Base-by-base conservation (phyloP, 2,797 vertebrate species). In the Hephaestus fuliginosus region DNA sequence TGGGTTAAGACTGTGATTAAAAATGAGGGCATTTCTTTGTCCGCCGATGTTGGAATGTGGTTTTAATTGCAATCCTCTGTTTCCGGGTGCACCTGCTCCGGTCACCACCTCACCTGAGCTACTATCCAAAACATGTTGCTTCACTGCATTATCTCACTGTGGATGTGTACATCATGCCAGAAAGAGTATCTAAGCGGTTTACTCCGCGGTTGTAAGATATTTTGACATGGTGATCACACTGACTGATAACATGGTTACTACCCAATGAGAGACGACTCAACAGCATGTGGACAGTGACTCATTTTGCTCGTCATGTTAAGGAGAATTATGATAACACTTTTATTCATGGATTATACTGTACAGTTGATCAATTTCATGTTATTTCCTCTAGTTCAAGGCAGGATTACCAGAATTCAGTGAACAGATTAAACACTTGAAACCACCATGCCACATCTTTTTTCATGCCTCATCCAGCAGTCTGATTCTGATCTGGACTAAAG, bases 381-480 rank as follows among this genome's bases (percentile, higher is more conserved):
- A 63, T 71, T 74, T 39, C 6, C 17, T 30, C 25, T 0, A 9
- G 52, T 7, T 25, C 10, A 57, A 41, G 17, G 70, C 67, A 43
- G 43, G 33, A 70, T 60, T 28, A 30, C 5, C 9, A 75, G 43
- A 22, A 52, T 57, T 71, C 17, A 46, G 14, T 41, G 53, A 18
- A 44, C 10, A 11, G n/a, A 0, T n/a, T n/a, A 41, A 69, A 82
- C 46, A 78, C 44, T 41, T 74, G 0, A 41, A 82, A 52, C 14
- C 18, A 57, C 36, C 18, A 30, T 17, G 46, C 77, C 72, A 74
- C 4, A 5, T 33, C 43, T 18, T n/a, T 63, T 30, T 6, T 63
- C 0, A 13, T 46, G 30, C 61, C 66, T 81, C 74, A 25, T 51
- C 66, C 52, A 75, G 1, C 5, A 10, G 18, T 67, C 17, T 30